Base-by-base conservation (phyloP, 2,888 invertebrate genomes). In the Watsonalla cultraria region DNA sequence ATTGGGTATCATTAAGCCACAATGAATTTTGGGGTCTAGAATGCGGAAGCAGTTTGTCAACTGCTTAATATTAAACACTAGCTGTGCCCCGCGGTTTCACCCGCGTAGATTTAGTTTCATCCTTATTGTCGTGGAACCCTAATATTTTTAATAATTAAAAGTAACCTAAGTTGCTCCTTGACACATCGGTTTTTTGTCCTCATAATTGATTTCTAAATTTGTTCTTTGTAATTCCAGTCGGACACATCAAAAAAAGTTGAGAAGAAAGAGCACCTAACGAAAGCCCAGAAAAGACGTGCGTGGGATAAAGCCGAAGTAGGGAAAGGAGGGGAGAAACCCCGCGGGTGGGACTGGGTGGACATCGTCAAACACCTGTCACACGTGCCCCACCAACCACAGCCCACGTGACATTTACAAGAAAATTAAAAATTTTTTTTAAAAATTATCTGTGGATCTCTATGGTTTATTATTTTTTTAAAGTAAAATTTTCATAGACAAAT, bases 271-370 rank as follows among this genome's bases (percentile, higher is more conserved):
- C 96, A 97, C 54, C 78, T 98, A 65, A 97, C 96, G 7, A 98
- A 98, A 86, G 92, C 97, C 0, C 98, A 98, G 83, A 98, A 98
- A 80, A 92, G 98, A 9, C 92, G 95, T 56, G 95, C 96, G 74
- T 97, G 96, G 95, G 97, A 97, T 78, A 93, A 94, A 54, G 93
- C 96, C 0, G 97, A 97, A 80, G 90, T 92, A 47, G 90, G 91
- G 0, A 91, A 92, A 15, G 95, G 94, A 37, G 98, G 97, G 0
- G 98, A 98, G 75, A 93, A 93, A 62, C 95, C 96, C 0, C 90
- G 98, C 35, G 99, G 99, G 0, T 97, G 95, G 93, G 94, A 99
- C 88, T 99, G 99, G 98, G 94, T 98, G 8, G 98, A 98, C 78
- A 94, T 99, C 59, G 95, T 99, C n/a, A 97, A 97, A 82, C 99